These are phyloP conservation scores for Tinea pellionella DNA, from an alignment of 2,888 invertebrate species.

Conservation along the genomic window DNA sequence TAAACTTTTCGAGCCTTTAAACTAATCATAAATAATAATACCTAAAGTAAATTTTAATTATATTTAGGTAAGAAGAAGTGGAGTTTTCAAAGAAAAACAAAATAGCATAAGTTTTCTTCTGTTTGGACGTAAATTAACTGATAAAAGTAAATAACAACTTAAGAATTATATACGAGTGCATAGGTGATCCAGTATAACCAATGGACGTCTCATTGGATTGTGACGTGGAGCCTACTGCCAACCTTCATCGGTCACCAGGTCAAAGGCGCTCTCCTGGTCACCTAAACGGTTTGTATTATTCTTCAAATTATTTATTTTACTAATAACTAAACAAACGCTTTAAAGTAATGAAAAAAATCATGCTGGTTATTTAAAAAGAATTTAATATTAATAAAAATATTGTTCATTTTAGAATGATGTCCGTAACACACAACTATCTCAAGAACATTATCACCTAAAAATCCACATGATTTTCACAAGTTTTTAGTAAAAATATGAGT, in stretches of 20 bases:
- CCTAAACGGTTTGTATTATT: too few relatives aligned
- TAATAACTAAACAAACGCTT: not conserved
- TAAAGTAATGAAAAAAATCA: not conserved
- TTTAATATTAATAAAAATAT: not conserved
- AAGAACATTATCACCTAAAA: too few relatives aligned
- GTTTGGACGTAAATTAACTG: not conserved
- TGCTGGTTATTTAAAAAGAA: not conserved
- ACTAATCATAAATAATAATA: not conserved
- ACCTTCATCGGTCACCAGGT: too few relatives aligned
- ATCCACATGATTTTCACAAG: too few relatives aligned
- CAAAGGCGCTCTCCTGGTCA: too few relatives aligned
- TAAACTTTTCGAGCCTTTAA: not conserved
- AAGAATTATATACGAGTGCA: not conserved
- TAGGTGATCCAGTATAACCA: too few relatives aligned
- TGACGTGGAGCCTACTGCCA: too few relatives aligned
- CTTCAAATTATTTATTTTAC: not conserved
- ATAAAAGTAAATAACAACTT: not conserved
- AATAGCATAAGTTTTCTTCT: not conserved
- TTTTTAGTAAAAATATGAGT: too few relatives aligned
- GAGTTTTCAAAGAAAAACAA: not conserved
- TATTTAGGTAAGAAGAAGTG: not conserved
- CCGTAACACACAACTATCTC: too few relatives aligned
- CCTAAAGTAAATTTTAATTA: not conserved
- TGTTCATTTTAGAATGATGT: not conserved
- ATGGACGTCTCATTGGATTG: too few relatives aligned